Base-by-base conservation (phyloP, 2,797 vertebrate genomes). In the Sebastes ruberrimus region DNA sequence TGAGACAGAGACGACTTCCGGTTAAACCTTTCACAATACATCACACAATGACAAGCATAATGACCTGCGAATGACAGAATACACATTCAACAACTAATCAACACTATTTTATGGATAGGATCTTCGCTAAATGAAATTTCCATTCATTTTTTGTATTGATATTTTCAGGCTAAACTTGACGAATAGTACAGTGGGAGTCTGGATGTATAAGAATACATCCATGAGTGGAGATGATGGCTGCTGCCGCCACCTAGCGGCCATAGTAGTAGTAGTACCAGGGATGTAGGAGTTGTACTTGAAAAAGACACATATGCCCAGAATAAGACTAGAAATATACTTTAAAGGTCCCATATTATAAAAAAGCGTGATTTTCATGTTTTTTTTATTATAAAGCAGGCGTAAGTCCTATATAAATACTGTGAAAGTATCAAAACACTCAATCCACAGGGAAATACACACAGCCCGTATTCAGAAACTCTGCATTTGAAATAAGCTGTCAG, bases 201-300 rank as follows among this genome's bases (percentile, higher is more conserved):
- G 42, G 16, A 46, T 46, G 7, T 46, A 46, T 46, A 18, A 46
- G 6, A 46, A 46, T 18, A 56, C 3, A 55, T 4, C n/a, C 22
- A 55, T 46, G 16, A 20, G 28, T 1, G 2, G 3, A 35, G 14
- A 20, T 3, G 6, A 7, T 2, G 6, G n/a, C 13, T 25, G 10
- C 18, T 82, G 28, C 27, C 13, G 69, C 80, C 87, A 52, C 32
- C 84, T 33, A 65, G 76, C n/a, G 80, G 76, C 6, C n/a, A 5
- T 3, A n/a, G 18, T 20, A 46, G 53, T 1, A 32, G 13, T 42
- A 42, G 59, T n/a, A 10, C 59, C 14, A 28, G 16, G 55, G 55
- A 27, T 16, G 55, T 25, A 16, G 14, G 23, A 27, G 57, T 59
- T 28, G 56, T 20, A 28, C 57, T 59, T 33, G 2, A 22, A 13